Evolutionary conservation across 2,797 vertebrate genomes (phyloP).

Genomic region (Ceryle rudis): DNA sequence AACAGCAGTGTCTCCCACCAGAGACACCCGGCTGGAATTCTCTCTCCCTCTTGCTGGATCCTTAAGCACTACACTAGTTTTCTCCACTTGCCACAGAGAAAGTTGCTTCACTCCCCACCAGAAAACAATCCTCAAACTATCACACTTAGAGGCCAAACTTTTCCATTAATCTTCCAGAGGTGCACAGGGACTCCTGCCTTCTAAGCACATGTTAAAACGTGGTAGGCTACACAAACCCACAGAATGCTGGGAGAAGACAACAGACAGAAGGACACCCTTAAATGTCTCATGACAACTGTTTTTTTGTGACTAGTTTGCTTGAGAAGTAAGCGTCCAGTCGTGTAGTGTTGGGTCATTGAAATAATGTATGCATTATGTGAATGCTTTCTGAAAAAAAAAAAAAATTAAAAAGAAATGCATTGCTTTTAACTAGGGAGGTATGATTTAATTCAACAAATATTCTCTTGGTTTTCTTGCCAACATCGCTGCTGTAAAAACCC

Average conservation of each 20-base stretch:
- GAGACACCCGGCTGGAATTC: neutral
- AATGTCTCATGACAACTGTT: neutral
- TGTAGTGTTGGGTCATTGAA: neutral
- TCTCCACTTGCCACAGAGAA: neutral
- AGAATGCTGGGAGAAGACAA: neutral
- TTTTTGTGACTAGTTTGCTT: neutral
- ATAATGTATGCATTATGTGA: neutral
- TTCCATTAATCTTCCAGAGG: neutral
- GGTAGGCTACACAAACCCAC: neutral
- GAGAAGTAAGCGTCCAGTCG: neutral
- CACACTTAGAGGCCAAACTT: neutral
- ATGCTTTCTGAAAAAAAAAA: neutral
- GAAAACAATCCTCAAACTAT: neutral
- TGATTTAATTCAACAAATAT: neutral
- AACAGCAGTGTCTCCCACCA: neutral
- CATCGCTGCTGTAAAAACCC: neutral
- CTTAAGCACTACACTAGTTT: neutral
- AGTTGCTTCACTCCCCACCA: neutral
- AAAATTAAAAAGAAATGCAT: neutral
- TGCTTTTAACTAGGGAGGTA: slow-evolving; percentile 41
- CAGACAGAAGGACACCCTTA: neutral
- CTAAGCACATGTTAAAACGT: neutral
- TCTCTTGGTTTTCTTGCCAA: slow-evolving; percentile 11
- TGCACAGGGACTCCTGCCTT: neutral
- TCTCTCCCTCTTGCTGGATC: neutral